phyloP scores from a whole-genome alignment of 1,140 invertebrate species.

The Nebria ingens region DNA sequence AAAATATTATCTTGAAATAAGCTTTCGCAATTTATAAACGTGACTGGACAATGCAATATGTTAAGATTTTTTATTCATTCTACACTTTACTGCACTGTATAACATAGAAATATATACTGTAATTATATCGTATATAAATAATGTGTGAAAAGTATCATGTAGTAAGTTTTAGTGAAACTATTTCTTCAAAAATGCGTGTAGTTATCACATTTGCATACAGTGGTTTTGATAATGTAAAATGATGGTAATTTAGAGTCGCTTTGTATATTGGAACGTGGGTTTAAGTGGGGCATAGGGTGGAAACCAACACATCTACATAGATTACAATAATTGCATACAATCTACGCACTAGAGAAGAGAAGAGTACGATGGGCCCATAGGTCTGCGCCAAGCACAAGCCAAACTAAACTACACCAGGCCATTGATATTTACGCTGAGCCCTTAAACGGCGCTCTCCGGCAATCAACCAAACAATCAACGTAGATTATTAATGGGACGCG shows the following conservation, averaged over 20 bases:
- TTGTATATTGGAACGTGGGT: no score
- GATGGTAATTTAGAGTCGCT: constrained; percentile 1
- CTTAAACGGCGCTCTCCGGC: neutral
- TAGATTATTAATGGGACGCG: neutral
- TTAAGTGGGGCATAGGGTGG: no score
- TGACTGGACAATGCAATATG: no score
- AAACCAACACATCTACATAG: constrained; percentile 3
- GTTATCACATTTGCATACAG: constrained; percentile 5
- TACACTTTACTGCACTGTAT: no score
- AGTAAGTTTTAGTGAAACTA: no score
- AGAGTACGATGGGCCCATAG: neutral
- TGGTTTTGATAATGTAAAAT: constrained; percentile 4
- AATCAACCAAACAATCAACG: neutral
- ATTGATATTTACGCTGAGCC: constrained; percentile 3
- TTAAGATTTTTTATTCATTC: no score
- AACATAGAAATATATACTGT: no score
- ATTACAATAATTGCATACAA: constrained; percentile 8
- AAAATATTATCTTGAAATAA: no score
- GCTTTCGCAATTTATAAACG: no score
- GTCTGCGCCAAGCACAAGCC: neutral
- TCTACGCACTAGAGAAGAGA: neutral
- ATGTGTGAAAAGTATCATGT: no score
- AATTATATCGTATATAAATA: no score
- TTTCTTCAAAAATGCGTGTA: neutral
- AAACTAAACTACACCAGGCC: no score